Evolutionary conservation across 2,888 invertebrate species (phyloP).

Genomic region (Leptura quadrifasciata): DNA sequence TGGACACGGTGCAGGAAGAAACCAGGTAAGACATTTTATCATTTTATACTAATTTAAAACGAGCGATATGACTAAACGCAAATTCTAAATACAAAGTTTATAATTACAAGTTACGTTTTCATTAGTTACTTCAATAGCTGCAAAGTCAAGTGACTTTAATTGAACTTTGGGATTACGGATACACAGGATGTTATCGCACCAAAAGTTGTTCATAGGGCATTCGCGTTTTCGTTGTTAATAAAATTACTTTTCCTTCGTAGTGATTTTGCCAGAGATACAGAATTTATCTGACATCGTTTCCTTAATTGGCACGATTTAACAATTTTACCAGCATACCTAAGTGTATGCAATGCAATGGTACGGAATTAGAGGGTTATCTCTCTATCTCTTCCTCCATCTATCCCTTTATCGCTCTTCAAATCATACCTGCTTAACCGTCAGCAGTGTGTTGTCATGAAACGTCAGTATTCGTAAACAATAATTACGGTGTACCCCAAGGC

Average conservation of each 20-base stretch:
- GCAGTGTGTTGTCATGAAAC: no score
- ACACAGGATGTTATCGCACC: neutral
- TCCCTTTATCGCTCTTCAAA: no score
- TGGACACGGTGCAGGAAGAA: constrained; percentile 70
- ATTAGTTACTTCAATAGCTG: constrained; percentile 10
- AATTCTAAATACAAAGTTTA: constrained; percentile 28
- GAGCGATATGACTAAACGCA: constrained; percentile 14
- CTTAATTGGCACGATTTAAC: no score
- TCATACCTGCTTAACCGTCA: no score
- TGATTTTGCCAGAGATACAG: no score
- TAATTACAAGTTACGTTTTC: constrained; percentile 28
- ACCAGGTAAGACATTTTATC: constrained; percentile 64
- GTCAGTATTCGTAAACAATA: no score
- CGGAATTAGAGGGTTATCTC: no score
- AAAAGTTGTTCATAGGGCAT: neutral
- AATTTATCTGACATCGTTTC: no score
- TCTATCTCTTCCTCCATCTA: no score
- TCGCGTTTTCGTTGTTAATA: neutral
- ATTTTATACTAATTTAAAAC: constrained; percentile 47
- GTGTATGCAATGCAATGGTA: no score
- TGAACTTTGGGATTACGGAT: constrained; percentile 7
- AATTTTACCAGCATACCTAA: no score
- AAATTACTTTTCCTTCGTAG: neutral
- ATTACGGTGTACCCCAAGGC: no score
- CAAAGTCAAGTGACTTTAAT: neutral